These are phyloP conservation scores for Apantesis nais DNA, from an alignment of 2,888 invertebrate species.

Conservation along the genomic window DNA sequence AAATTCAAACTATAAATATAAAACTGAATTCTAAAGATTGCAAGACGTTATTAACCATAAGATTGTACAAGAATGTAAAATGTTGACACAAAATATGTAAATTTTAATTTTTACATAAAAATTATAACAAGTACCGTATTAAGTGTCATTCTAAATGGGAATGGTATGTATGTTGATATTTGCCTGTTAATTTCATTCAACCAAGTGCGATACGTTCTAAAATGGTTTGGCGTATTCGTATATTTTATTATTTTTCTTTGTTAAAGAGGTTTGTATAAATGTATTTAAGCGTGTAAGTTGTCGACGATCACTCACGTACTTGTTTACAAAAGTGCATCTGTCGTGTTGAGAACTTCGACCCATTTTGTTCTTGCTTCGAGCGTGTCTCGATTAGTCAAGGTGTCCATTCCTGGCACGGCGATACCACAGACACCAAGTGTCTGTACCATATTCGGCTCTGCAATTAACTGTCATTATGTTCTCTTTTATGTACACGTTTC, in stretches of 20 bases:
- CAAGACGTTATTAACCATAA: neutral
- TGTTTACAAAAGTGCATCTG: constrained; percentile 54
- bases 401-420: constrained; percentile 70
- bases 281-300: constrained; percentile 34
- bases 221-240: constrained; percentile 13
- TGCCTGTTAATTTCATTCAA: constrained; percentile 9
- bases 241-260: constrained; percentile 15
- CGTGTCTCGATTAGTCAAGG: constrained; percentile 79
- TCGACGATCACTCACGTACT: constrained; percentile 39
- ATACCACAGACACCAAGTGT: constrained; percentile 70
- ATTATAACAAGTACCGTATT: constrained; percentile 10
- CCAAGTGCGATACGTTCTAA: constrained; percentile 4
- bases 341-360: constrained; percentile 59
- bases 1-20: neutral
- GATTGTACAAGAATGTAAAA: constrained; percentile 10
- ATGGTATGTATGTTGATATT: constrained; percentile 2
- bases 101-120: neutral
- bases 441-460: constrained; percentile 70
- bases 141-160: neutral
- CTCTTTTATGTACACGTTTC: constrained; percentile 65
- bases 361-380: constrained; percentile 56
- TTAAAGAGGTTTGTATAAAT: constrained; percentile 30
- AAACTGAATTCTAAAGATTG: neutral
- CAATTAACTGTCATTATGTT: constrained; percentile 77
- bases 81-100: neutral